Base-by-base conservation (phyloP, 2,113 vertebrate species). In the Xiphophorus couchianus region DNA sequence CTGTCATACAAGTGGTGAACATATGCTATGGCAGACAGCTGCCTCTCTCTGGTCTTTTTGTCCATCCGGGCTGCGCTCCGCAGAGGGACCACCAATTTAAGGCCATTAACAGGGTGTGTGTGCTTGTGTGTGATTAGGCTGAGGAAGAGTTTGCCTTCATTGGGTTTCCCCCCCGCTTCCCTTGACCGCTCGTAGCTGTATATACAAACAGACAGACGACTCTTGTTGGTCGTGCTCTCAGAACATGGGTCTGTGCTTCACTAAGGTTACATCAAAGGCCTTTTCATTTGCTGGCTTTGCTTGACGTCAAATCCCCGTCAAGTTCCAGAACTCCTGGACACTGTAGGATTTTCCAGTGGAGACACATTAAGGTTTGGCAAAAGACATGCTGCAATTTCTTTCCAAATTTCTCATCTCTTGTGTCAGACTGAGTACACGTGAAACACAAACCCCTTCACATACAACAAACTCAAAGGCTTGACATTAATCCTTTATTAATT, bases 1-100 rank as follows among this genome's bases (percentile, higher is more conserved):
- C 84, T 86, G 82, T 79, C 77, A 70, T 80, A 77, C 85, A 78
- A 90, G 86, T 81, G 88, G 87, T 81, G 84, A 89, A 58, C 87
- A 83, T 87, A 86, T 82, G 91, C 81, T 85, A 2, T 62, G 71
- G 68, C 65, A 86, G 76, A 76, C 86, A 88, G 87, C 87, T 87
- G 85, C 62, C 72, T 71, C 69, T 60, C 83, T 74, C 74, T 73
- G 58, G 54, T 85, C 73, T 86, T 86, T 86, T 80, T 87, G 82
- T 81, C 66, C 48, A n/a, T 74, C 76, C 73, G 74, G 71, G 82
- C 76, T 62, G 62, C 81, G 80, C 86, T 82, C 71, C 82, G 71
- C 84, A 0, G 73, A 37, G 88, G 87, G 89, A 84, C 37, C 13
- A 70, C 73, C 77, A 89, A 90, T 87, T 88, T 80, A 69, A n/a